Evolutionary conservation across 2,113 vertebrate genomes (phyloP).

Genomic region (Thalassarche chlororhynchos): DNA sequence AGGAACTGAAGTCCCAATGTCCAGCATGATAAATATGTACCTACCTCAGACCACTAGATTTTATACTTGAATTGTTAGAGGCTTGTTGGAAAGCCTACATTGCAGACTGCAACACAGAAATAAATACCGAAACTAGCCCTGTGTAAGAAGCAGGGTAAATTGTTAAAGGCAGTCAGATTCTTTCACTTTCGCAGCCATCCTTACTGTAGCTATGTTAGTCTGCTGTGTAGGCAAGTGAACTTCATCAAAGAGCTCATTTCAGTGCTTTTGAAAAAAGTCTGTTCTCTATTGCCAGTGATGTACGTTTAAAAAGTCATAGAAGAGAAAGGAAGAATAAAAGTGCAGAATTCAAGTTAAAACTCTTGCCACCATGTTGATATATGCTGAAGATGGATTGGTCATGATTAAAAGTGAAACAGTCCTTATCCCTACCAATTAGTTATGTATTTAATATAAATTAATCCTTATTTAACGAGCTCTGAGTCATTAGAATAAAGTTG

Average conservation of each 20-base stretch:
- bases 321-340: neutral
- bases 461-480: conserved; percentile 25
- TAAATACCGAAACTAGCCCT: neutral
- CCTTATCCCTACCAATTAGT: neutral
- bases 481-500: neutral
- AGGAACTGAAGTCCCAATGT: neutral
- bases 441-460: conserved; percentile 4
- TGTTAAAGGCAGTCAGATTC: neutral
- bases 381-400: neutral
- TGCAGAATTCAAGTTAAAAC: neutral
- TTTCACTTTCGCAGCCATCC: neutral
- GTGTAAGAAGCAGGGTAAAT: neutral
- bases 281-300: neutral
- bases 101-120: neutral
- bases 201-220: neutral
- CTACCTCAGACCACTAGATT: neutral
- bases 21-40: neutral
- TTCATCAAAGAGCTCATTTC: neutral
- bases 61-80: neutral
- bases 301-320: neutral
- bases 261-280: neutral
- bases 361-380: neutral
- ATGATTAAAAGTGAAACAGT: neutral
- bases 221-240: neutral
- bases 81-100: neutral